Conservation (phyloP, 1,140 invertebrate species). For the Cardiocondyla obscurior region DNA sequence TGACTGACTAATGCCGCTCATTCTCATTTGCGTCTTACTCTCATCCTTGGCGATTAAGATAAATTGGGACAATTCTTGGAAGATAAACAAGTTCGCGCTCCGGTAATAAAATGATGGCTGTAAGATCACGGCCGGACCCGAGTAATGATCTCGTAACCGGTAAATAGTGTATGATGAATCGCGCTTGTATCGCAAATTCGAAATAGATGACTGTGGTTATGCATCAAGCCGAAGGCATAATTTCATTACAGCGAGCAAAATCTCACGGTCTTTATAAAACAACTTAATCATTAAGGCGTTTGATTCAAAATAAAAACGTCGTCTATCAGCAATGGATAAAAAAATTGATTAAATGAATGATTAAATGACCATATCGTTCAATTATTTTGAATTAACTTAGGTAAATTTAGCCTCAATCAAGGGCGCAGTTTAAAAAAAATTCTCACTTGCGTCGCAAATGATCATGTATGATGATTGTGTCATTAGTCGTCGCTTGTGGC, state of each 20-base stretch:
- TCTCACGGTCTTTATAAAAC: neutral
- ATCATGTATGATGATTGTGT: slow-evolving; percentile 58
- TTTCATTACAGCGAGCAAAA: neutral
- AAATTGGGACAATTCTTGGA: slow-evolving; percentile 5
- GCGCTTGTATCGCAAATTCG: neutral
- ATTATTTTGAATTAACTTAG: neutral
- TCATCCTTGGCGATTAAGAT: slow-evolving; percentile 16
- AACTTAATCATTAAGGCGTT: too few relatives aligned
- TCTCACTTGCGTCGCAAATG: neutral
- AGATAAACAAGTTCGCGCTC: slow-evolving; percentile 12
- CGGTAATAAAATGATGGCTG: slow-evolving; percentile 5
- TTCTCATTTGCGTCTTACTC: neutral
- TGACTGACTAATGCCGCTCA: neutral
- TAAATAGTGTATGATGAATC: neutral
- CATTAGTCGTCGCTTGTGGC: slow-evolving; percentile 61
- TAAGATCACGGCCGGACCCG: neutral
- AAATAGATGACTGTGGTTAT: neutral
- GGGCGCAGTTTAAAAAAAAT: slow-evolving; percentile 4
- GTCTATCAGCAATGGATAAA: neutral
- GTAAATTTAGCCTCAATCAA: neutral
- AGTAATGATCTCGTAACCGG: slow-evolving; percentile 8
- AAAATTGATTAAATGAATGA: neutral
- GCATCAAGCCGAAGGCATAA: neutral
- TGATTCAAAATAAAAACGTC: neutral
- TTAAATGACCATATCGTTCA: too few relatives aligned